Evolutionary conservation across 1,140 invertebrate genomes (phyloP), one percentile per base, ranked within the genome.

Genomic region (Akabosia matsudoensis): DNA sequence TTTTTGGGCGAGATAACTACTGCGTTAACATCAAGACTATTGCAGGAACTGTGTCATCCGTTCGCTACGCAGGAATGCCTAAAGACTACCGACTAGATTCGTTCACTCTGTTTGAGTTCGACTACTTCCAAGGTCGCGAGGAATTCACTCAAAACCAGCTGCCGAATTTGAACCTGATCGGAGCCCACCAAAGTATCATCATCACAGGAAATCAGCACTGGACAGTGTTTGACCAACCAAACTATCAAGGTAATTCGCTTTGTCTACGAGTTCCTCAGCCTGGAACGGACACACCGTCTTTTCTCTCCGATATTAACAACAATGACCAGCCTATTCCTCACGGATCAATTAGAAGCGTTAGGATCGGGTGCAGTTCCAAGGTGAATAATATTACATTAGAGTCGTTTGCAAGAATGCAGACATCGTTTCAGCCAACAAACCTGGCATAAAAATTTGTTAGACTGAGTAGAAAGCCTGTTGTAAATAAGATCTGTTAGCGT

Each of bases 121-220:
- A 74, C 1, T 77, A 76, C 72, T 83, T 83, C 74, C 79, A 79
- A 31, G 81, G 76, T 18, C 72, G 64, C 0, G 78, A 80, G 45
- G 76, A 77, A 33, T 81, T 74, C 52, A 52, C 76, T 1, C 16
- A 2, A 0, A 7, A 7, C 0, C 74, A 81, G 51, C 30, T 74
- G 0, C 64, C 75, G 14, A 76, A 72, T 24, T 37, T 82, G 4
- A 54, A 28, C 30, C 64, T 74, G 13, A 1, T 70, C 13, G 73
- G 71, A 1, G 16, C 24, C 18, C 72, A 52, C 33, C 7, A 13
- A 22, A 37, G 33, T 1, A 72, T 72, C n/a, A 72, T 72, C 70
- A 72, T 72, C 22, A 37, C 70, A 2, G 70, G 80, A 76, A 30
- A 10, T 24, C 4, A 4, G 7, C 22, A 71, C 14, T 79, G 80